Percentiles rank a stretch among this genome's conserved stretches.
phyloP scores from a whole-genome alignment of 2,113 vertebrate species.

The Craseonycteris thonglongyai region DNA sequence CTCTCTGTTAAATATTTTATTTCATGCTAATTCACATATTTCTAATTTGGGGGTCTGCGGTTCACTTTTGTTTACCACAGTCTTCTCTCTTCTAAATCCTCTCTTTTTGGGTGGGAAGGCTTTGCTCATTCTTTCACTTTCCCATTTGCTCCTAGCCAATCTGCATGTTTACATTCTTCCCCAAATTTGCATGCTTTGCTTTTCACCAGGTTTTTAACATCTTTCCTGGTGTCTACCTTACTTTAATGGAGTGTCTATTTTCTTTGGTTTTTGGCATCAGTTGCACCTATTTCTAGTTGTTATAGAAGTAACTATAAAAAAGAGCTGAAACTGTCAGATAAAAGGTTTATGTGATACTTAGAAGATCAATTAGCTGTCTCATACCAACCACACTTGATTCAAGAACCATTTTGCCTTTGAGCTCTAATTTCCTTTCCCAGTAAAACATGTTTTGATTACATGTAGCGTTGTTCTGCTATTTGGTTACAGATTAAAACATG shows the following conservation, averaged over 20 bases:
- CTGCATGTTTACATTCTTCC: constrained; percentile 1
- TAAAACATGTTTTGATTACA: constrained; percentile 41
- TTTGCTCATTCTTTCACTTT: not conserved
- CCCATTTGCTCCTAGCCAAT: not conserved
- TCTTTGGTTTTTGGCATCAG: not conserved
- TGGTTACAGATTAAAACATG: constrained; percentile 48
- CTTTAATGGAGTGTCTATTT: not conserved
- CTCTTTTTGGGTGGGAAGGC: not conserved
- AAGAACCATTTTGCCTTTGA: not conserved
- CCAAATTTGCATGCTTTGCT: constrained; percentile 9
- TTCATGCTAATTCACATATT: not conserved
- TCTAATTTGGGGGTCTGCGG: not conserved
- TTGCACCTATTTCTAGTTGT: not conserved
- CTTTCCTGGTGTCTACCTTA: not conserved
- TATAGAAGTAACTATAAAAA: not conserved
- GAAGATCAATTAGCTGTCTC: not conserved
- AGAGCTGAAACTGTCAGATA: not conserved
- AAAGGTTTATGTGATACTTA: not conserved
- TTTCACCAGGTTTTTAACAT: constrained; percentile 21
- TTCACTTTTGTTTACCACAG: not conserved
- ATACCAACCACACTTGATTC: not conserved
- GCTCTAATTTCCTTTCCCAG: not conserved
- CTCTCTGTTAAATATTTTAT: not conserved
- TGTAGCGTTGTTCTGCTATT: not conserved
- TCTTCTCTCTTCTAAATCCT: not conserved